A percentile compares a stretch with the other conserved stretches of the same genome.
Evolutionary conservation across 2,888 invertebrate species (phyloP).

Genomic region (Cloeon dipterum): DNA sequence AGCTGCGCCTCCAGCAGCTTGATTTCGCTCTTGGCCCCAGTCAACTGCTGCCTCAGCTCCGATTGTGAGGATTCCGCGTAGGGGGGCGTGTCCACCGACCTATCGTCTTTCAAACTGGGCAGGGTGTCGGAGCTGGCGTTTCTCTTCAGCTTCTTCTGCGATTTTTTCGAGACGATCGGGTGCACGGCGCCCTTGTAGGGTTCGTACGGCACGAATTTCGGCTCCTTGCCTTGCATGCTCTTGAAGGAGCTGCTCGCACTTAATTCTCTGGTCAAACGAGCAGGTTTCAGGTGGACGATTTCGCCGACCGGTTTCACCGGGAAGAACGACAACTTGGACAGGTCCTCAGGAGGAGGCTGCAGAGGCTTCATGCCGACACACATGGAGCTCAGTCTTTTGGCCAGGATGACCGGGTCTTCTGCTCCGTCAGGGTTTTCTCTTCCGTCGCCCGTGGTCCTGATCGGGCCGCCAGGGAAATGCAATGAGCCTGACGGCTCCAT

Average conservation of each 20-base stretch:
- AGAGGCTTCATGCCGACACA: constrained; percentile 12
- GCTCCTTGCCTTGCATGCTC: constrained; percentile 20
- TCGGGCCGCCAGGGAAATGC: too few species aligned
- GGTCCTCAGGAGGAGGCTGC: constrained; percentile 19
- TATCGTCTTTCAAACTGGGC: too few species aligned
- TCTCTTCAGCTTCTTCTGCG: constrained; percentile 14
- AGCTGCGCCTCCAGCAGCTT: constrained; percentile 51
- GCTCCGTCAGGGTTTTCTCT: constrained; percentile 32
- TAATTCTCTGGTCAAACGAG: too few species aligned
- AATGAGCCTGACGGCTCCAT: too few species aligned
- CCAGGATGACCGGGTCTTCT: neutral
- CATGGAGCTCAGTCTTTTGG: neutral
- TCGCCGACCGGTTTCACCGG: constrained; percentile 26
- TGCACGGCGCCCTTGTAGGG: constrained; percentile 70
- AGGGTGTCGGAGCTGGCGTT: too few species aligned
- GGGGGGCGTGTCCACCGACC: too few species aligned
- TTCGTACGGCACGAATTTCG: constrained; percentile 72
- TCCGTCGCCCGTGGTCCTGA: constrained; percentile 50
- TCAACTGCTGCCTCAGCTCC: constrained; percentile 31
- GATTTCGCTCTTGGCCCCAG: constrained; percentile 36
- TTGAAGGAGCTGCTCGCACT: neutral
- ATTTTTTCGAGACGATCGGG: constrained; percentile 34
- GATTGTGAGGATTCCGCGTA: too few species aligned
- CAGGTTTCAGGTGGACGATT: constrained; percentile 32
- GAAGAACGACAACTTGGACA: constrained; percentile 16